These are phyloP conservation scores for Hyphantria cunea DNA, from an alignment of 1,140 invertebrate genomes.

Conservation along the genomic window DNA sequence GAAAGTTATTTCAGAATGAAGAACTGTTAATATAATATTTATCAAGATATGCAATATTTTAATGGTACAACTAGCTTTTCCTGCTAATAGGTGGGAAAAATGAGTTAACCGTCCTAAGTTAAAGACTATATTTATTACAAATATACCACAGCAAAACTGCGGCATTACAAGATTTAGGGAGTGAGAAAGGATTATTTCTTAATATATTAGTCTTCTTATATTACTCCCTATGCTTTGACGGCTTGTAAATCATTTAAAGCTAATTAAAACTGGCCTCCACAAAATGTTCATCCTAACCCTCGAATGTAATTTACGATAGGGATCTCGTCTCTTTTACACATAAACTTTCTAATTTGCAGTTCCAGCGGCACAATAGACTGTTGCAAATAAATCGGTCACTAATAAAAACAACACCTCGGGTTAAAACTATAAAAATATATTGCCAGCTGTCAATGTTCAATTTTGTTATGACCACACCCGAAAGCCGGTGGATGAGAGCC, in stretches of 20 bases:
- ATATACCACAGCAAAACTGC: conserved; percentile 10
- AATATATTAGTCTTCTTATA: conserved; percentile 38
- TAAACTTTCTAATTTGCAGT: conserved; percentile 78
- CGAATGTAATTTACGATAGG: conserved; percentile 74
- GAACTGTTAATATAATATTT: not conserved
- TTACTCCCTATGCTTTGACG: conserved; percentile 57
- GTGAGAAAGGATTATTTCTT: conserved; percentile 9
- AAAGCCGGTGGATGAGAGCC: conserved; percentile 48
- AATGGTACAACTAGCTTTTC: no score
- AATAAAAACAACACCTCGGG: conserved; percentile 72
- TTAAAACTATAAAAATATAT: conserved; percentile 75
- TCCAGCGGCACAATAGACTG: conserved; percentile 34
- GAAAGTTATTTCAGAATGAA: conserved; percentile 21
- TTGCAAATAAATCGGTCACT: conserved; percentile 55
- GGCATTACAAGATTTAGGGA: not conserved
- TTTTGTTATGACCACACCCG: conserved; percentile 70
- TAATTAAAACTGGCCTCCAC: conserved; percentile 72
- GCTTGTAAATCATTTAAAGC: conserved; percentile 65
- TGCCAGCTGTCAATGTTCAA: conserved; percentile 60
- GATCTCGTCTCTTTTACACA: conserved; percentile 58
- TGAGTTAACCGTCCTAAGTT: no score
- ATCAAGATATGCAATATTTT: no score
- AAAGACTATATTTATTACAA: no score
- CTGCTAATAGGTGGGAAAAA: no score
- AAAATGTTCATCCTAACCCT: conserved; percentile 46